Evolutionary conservation across 2,888 invertebrate genomes (phyloP), one percentile per base, ranked within the genome.

Genomic region (Leistus spinibarbis): DNA sequence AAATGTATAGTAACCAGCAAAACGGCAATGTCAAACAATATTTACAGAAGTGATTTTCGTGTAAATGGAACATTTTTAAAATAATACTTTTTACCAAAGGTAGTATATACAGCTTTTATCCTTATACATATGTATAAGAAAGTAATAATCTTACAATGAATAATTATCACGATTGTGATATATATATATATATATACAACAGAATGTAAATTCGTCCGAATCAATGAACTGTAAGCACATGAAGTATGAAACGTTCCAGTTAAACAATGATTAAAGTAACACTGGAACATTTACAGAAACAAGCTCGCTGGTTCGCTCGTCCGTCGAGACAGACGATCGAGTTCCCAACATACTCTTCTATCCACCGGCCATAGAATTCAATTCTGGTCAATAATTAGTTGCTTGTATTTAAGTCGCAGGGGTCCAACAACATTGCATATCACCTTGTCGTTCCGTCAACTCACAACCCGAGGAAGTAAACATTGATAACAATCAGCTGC

Each of bases 331-430:
- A 24, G 40, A 40, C 10, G 13, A 13, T 40, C 40, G 7, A 40
- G 7, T 40, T 40, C 40, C 13, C 40, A 40, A 40, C 40, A 40
- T 5, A 40, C 27, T 27, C 27, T 27, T 27, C n/a, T n/a, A n/a
- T n/a, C 40, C 40, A 40, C 13, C 13, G 40, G 40, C 40, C n/a
- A 40, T n/a, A 9, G 10, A 22, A 67, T 40, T 54, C 54, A 65
- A 65, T 67, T 40, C 54, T 54, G 53, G 24, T 17, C 24, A 65
- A 67, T 67, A 67, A 67, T 67, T 67, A 67, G 54, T 20, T 67
- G 54, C 67, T 54, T 67, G 54, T 67, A 67, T 53, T 16, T 67
- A 54, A 54, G 19, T 67, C 54, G 54, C 54, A 40, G 67, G 67
- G 67, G 67, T 54, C 65, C 67, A 54, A 67, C 22, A 22, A 17